phyloP scores from a whole-genome alignment of 1,140 invertebrate species.

The Sycophila sp. region DNA sequence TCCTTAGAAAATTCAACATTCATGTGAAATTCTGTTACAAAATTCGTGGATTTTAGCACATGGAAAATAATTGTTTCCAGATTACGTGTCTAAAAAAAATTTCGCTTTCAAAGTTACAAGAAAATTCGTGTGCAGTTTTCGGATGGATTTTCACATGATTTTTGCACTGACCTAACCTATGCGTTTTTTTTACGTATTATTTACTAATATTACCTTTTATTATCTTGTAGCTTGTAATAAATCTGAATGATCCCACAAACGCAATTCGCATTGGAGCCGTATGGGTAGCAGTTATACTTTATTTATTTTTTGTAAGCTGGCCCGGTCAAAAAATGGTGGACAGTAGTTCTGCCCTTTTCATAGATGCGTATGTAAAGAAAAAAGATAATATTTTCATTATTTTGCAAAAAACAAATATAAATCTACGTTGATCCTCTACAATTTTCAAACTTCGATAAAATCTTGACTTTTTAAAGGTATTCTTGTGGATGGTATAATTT shows the following conservation, averaged over 20 bases:
- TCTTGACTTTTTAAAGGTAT: not conserved
- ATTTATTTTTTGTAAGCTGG: not conserved
- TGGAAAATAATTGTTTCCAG: too few relatives aligned
- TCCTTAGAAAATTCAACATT: not conserved
- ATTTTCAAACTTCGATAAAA: too few relatives aligned
- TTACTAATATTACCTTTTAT: not conserved
- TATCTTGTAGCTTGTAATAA: not conserved
- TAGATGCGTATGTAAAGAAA: not conserved
- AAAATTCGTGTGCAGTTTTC: too few relatives aligned
- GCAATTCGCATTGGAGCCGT: not conserved
- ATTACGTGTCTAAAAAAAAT: not conserved
- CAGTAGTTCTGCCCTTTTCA: not conserved
- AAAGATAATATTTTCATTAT: not conserved
- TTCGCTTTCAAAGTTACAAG: too few relatives aligned
- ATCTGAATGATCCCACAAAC: not conserved
- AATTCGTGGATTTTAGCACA: too few relatives aligned
- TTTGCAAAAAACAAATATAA: not conserved
- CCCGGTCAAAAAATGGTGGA: constrained; percentile 13
- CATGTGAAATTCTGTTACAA: too few relatives aligned
- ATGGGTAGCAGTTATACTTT: not conserved
- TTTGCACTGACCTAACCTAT: too few relatives aligned
- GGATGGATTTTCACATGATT: too few relatives aligned
- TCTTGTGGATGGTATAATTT: constrained; percentile 1
- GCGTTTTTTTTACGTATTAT: too few relatives aligned
- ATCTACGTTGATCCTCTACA: too few relatives aligned